Conservation (phyloP, 2,797 vertebrate species). For the Centropyge bicolor region DNA sequence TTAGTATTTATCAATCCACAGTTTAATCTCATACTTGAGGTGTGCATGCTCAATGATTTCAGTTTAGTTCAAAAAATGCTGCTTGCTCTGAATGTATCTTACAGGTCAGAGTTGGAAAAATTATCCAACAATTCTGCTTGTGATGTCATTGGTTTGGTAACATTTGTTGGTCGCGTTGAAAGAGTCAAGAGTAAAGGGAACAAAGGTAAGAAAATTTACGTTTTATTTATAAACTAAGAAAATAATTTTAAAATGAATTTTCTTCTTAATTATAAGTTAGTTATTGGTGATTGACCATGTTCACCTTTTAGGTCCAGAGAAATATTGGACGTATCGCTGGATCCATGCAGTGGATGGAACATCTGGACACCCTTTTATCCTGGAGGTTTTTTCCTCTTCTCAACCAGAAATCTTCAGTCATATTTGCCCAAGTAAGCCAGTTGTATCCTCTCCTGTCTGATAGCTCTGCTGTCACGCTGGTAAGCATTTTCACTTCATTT, state of each 20-base stretch:
- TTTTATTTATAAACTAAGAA: neutral
- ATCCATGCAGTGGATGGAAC: constrained; percentile 91
- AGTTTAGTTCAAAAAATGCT: neutral
- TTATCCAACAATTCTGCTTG: constrained; percentile 85
- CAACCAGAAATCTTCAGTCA: constrained; percentile 91
- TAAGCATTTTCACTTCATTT: neutral
- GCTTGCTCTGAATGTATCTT: constrained; percentile 6
- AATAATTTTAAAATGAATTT: neutral
- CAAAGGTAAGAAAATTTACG: constrained; percentile 65
- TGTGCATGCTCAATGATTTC: neutral
- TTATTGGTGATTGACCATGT: neutral
- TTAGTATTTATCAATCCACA: neutral
- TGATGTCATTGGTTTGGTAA: constrained; percentile 93
- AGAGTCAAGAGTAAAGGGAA: constrained; percentile 88
- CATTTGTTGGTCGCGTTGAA: constrained; percentile 92
- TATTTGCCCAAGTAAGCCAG: constrained; percentile 87
- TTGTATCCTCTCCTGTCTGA: neutral
- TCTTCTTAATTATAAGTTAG: neutral
- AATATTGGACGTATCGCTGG: constrained; percentile 95
- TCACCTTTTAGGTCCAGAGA: constrained; percentile 85
- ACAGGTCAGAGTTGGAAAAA: constrained; percentile 84
- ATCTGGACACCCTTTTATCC: constrained; percentile 88
- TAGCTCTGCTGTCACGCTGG: neutral
- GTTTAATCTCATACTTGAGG: neutral
- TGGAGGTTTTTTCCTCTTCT: constrained; percentile 94